These are phyloP conservation scores for Fabriciana adippe DNA, from an alignment of 2,888 invertebrate genomes.

Conservation along the genomic window DNA sequence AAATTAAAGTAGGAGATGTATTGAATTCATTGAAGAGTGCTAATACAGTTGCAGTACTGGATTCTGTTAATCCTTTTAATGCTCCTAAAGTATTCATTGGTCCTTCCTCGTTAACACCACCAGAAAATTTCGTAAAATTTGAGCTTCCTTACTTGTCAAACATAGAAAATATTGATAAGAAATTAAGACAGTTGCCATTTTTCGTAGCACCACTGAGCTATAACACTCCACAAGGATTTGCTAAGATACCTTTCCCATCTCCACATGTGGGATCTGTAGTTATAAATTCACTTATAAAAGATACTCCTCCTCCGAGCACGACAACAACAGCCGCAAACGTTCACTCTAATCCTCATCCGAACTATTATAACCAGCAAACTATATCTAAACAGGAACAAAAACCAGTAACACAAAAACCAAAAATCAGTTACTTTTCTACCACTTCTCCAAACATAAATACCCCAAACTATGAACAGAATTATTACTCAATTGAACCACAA, in stretches of 20 bases:
- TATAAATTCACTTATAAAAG: constrained; percentile 81
- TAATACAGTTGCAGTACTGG: constrained; percentile 89
- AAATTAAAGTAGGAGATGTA: constrained; percentile 86
- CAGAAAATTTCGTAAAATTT: constrained; percentile 89
- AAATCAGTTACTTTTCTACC: constrained; percentile 70
- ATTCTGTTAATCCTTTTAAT: constrained; percentile 85
- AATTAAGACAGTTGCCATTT: constrained; percentile 89
- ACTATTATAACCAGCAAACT: constrained; percentile 41
- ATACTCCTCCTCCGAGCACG: constrained; percentile 46
- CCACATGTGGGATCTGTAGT: constrained; percentile 94
- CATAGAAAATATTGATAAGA: constrained; percentile 86
- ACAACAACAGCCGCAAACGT: constrained; percentile 47
- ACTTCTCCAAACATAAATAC: constrained; percentile 60
- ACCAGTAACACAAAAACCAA: constrained; percentile 68
- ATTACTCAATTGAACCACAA: constrained; percentile 74
- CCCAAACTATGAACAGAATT: constrained; percentile 59
- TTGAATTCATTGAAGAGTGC: constrained; percentile 86
- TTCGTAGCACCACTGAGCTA: constrained; percentile 94
- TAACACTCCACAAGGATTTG: constrained; percentile 91
- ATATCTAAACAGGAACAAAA: constrained; percentile 56
- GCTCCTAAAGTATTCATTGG: constrained; percentile 92
- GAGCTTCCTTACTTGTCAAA: constrained; percentile 91
- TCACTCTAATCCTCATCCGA: constrained; percentile 53
- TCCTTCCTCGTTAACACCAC: constrained; percentile 87
- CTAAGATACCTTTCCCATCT: constrained; percentile 92